These are phyloP conservation scores for Chrysaora quinquecirrha DNA, from an alignment of 30 jellyfish, hydroid and myxozoan genomes.

Conservation along the genomic window DNA sequence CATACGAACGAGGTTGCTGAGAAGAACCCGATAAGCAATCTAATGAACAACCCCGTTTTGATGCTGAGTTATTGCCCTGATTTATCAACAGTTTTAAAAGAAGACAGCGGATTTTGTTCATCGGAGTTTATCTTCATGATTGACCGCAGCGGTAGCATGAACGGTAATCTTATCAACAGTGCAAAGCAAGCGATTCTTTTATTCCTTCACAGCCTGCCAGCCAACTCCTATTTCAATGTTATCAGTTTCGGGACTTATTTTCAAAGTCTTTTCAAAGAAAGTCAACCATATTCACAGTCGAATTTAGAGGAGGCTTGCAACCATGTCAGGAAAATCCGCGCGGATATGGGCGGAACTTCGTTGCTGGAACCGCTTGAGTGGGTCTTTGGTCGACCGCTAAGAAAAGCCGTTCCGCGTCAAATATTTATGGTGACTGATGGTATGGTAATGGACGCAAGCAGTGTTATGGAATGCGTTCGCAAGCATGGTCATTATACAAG, in stretches of 20 bases:
- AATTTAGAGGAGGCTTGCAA: constrained; percentile 72
- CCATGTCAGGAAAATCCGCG: constrained; percentile 74
- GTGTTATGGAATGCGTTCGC: constrained; percentile 68
- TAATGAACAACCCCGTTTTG: constrained; percentile 88
- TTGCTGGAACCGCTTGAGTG: constrained; percentile 88
- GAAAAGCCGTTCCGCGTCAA: constrained; percentile 82
- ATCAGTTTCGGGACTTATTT: constrained; percentile 68
- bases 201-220: constrained; percentile 84
- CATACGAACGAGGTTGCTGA: constrained; percentile 73
- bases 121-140: constrained; percentile 87
- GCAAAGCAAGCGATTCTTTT: constrained; percentile 76
- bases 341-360: constrained; percentile 91
- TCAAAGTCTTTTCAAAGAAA: constrained; percentile 72
- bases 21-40: constrained; percentile 83
- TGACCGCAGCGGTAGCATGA: constrained; percentile 87
- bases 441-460: constrained; percentile 31
- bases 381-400: constrained; percentile 63
- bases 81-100: constrained; percentile 32
- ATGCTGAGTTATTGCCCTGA: constrained; percentile 97
- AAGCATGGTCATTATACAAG: constrained; percentile 78
- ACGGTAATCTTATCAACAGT: constrained; percentile 62
- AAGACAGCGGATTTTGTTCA: constrained; percentile 24
- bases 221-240: constrained; percentile 80
- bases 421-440: constrained; percentile 92
- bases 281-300: constrained; percentile 78